Base-by-base conservation (phyloP, 2,888 invertebrate species). In the Cheilosia vulpina region DNA sequence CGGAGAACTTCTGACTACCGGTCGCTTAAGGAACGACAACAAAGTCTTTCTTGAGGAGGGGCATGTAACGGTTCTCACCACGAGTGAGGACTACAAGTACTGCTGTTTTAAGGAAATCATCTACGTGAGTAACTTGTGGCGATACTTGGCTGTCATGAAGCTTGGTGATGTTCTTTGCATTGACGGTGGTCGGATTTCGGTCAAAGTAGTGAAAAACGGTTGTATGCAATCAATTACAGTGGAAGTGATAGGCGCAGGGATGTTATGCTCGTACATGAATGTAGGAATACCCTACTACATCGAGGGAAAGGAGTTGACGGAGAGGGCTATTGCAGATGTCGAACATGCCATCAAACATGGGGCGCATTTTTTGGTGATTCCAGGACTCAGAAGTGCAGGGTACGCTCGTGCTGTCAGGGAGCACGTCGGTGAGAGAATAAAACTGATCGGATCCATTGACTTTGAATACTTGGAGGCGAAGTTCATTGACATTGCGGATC, bases 1-100 rank as follows among this genome's bases (percentile, higher is more conserved):
- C 41, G 91, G 92, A 4, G 91, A 92, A 58, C 87, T 88, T n/a
- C 89, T 92, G 34, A 89, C 90, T 0, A 73, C 90, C n/a, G 92
- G 92, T 0, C 89, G 92, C 2, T 65, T 91, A 62, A 88, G 90
- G 13, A 92, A 92, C 80, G 89, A 91, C 62, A 89, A 88, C 58
- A 88, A 88, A 0, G 85, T 89, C 2, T 80, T 89, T 78, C 31
- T 92, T 57, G 87, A 89, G 11, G 81, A 87, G 0, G 89, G 90
- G 0, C 63, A 89, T 0, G 82, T 89, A n/a, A 87, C 92, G 1
- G 89, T 90, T 0, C 76, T 92, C 34, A 92, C 92, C 11, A 88
- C 88, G 0, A 87, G 92, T 77, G 72, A 87, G 2, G 87, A 87
- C 0, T 92, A 92, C 72, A 88, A 88, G 58, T 90, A 90, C 63